Conservation (phyloP, 2,888 invertebrate genomes). For the Drosophila dives region DNA sequence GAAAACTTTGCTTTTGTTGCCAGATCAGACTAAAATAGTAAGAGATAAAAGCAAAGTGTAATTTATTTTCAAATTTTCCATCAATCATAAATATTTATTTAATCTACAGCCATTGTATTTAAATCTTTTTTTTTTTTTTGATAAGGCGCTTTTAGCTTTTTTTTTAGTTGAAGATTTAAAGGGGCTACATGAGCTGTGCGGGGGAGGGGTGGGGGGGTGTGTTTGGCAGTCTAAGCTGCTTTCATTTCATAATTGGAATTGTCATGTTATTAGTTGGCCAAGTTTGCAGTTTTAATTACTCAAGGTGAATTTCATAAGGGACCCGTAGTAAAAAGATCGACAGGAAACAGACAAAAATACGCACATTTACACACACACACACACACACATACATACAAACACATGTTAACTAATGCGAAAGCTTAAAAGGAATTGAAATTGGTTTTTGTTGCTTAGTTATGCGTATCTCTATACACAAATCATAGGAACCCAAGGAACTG, state of each 20-base stretch:
- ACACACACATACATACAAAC: neutral
- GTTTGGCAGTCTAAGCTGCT: constrained; percentile 4
- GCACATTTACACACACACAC: neutral
- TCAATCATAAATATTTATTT: too few species aligned
- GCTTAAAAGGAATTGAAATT: constrained; percentile 6
- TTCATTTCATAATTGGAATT: constrained; percentile 28
- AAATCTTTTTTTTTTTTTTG: neutral
- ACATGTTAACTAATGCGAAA: neutral
- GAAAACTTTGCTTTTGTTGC: neutral
- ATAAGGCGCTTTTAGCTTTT: neutral
- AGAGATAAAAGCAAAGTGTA: neutral
- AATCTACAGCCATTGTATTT: neutral
- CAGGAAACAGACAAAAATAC: constrained; percentile 27
- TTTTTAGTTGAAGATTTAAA: neutral
- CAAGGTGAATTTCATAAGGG: neutral
- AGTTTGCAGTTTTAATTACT: constrained; percentile 27
- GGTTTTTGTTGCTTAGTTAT: constrained; percentile 24
- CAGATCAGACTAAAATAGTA: neutral
- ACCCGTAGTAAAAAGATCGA: neutral
- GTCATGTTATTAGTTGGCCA: constrained; percentile 44
- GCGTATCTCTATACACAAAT: constrained; percentile 39
- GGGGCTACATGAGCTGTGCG: neutral
- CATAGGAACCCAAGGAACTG: constrained; percentile 14
- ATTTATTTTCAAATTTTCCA: neutral
- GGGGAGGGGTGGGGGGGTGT: too few species aligned